Evolutionary conservation across 2,113 vertebrate genomes (phyloP), one percentile per base, ranked within the genome.

Genomic region (Chlorodrepanis virens): DNA sequence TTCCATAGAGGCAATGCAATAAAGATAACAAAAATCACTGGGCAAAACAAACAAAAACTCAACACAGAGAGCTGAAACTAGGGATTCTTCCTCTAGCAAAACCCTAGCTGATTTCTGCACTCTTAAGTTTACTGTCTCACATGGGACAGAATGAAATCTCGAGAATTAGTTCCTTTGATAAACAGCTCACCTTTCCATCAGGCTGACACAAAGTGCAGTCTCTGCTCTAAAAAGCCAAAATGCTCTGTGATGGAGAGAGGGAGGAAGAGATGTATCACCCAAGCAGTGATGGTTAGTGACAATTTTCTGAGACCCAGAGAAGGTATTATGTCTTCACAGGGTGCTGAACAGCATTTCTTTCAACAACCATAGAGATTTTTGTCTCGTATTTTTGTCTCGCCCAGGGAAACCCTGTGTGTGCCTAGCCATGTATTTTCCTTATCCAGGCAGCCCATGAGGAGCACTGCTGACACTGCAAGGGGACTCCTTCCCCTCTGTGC

Each of bases 171-270:
- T 88, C 22, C 37, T 89, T 71, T 84, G 68, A 89, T 83, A 84
- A 97, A 88, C 57, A 94, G 67, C n/a, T 77, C 68, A 75, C 67
- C 68, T 90, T 79, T 92, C 44, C 86, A 77, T 94, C 91, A 91
- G 10, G 24, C 67, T 91, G 76, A 93, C 84, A 71, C 24, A 60
- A 93, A 83, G 90, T 56, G 49, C 79, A 83, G 74, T 88, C 49
- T 93, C 64, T 75, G 37, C 21, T 81, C 53, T 80, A 81, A 90
- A 92, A 86, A 76, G 29, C 74, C 47, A 42, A 87, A 89, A 71
- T 44, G 63, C 35, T 69, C 39, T 50, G 44, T 82, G 84, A 72
- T 78, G 52, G 91, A 90, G 74, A 79, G 89, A 81, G 23, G 56
- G 3, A 95, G 35, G 21, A 87, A n/a, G 47, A 91, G 39, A 92